Evolutionary conservation across 2,888 invertebrate species (phyloP).

Genomic region (Drosophila multiciliata): DNA sequence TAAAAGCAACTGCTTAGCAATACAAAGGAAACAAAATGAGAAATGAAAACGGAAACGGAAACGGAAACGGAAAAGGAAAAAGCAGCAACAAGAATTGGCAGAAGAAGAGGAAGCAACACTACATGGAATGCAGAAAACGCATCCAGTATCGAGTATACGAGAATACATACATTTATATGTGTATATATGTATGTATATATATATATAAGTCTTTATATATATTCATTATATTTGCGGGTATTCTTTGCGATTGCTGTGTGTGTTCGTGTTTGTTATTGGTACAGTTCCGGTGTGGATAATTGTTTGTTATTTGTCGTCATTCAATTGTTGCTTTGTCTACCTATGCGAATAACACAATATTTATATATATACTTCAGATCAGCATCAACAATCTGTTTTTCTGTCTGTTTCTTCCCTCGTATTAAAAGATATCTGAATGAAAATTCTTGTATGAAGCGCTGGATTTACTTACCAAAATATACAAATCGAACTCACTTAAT

Average conservation of each 20-base stretch:
- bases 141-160: conserved; percentile 37
- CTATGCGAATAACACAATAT: conserved; percentile 8
- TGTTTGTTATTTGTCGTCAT: conserved; percentile 50
- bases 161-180: neutral
- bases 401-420: neutral
- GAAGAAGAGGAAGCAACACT: conserved; percentile 43
- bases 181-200: neutral
- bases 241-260: conserved; percentile 1
- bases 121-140: conserved; percentile 15
- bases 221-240: conserved; percentile 1
- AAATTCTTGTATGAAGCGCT: neutral
- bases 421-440: neutral
- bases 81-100: conserved; percentile 30
- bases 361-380: neutral
- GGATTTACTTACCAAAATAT: neutral
- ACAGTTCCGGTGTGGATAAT: conserved; percentile 10
- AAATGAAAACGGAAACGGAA: conserved; percentile 11
- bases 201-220: neutral
- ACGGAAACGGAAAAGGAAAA: conserved; percentile 8
- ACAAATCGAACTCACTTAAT: neutral
- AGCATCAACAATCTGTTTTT: neutral
- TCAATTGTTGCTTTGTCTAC: conserved; percentile 51
- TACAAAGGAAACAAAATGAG: conserved; percentile 31
- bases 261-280: conserved; percentile 15
- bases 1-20: conserved; percentile 59